Conservation (phyloP, 2,113 vertebrate genomes). For the Aplodontia rufa region DNA sequence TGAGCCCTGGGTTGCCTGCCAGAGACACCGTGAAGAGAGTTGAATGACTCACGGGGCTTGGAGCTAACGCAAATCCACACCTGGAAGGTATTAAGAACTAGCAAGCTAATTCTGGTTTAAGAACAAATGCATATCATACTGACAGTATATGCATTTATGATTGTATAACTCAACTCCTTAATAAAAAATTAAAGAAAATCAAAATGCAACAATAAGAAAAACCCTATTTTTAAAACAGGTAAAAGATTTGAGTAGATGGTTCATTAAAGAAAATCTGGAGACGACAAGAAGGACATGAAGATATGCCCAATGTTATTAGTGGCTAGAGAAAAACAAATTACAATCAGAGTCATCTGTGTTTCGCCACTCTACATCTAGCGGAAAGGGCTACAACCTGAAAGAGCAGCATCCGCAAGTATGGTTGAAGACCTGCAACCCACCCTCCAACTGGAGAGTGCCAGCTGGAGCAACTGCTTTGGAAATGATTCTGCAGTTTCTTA, state of each 20-base stretch:
- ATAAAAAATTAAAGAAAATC: too few species aligned
- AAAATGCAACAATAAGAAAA: neutral
- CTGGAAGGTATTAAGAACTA: neutral
- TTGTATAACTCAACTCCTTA: too few species aligned
- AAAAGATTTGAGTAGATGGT: neutral
- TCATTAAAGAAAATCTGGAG: neutral
- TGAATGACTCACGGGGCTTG: neutral
- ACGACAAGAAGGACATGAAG: neutral
- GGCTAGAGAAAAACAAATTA: neutral
- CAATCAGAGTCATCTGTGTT: accelerated
- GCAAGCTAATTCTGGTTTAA: too few species aligned
- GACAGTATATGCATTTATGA: too few species aligned
- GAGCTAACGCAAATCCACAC: neutral
- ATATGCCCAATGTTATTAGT: neutral
- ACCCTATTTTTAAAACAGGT: neutral
- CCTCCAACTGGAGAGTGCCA: accelerated
- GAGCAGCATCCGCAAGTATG: neutral
- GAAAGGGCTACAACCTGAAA: neutral
- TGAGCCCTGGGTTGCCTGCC: neutral
- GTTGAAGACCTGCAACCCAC: neutral
- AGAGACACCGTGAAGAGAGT: neutral
- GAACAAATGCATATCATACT: too few species aligned
- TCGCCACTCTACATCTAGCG: neutral
- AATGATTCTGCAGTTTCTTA: neutral
- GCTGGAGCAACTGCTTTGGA: neutral